Base-by-base conservation (phyloP, 1,140 invertebrate genomes). In the Drosophila persimilis region DNA sequence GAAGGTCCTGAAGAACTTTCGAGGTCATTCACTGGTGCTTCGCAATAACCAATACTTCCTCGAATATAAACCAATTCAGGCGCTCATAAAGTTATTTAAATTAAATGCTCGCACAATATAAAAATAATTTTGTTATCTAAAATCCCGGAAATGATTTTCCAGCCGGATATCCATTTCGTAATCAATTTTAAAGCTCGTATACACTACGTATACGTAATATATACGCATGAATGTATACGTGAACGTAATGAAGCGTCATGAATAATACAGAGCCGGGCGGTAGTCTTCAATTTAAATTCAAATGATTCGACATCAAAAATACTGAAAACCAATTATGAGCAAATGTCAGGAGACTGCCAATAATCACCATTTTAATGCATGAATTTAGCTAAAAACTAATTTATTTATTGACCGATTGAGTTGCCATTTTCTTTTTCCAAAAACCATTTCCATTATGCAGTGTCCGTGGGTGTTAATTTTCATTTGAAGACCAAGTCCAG, bases 291-390 rank as follows among this genome's bases (percentile, higher is more conserved):
- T 57, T 43, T 50, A 8, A 67, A 43, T 56, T 69, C n/a, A 35
- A 66, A 69, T 69, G 39, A 13, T 39, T 17, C 20, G n/a, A 20
- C 67, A 44, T 48, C 51, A 35, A 35, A 35, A 9, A 35, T 11
- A 44, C 43, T 26, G 24, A 46, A 69, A 69, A 56, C 44, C 65
- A 56, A 67, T 69, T 69, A 48, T 45, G 22, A 3, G 3, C 17
- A 24, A 45, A 4, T 47, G 53, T 9, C 13, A 15, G 48, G 43
- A 39, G 35, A 0, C 3, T 56, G 35, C 20, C 45, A 56, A 69
- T 69, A 69, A 57, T 56, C 63, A 20, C 26, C 45, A 24, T 31
- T 69, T 67, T 48, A 67, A 47, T 41, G 65, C 50, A 56, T 56
- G 63, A 50, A 56, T 67, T 43, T 35, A 26, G 24, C 44, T 43